Evolutionary conservation across 2,797 vertebrate species (phyloP), one percentile per base, ranked within the genome.

Genomic region (Gila robusta): DNA sequence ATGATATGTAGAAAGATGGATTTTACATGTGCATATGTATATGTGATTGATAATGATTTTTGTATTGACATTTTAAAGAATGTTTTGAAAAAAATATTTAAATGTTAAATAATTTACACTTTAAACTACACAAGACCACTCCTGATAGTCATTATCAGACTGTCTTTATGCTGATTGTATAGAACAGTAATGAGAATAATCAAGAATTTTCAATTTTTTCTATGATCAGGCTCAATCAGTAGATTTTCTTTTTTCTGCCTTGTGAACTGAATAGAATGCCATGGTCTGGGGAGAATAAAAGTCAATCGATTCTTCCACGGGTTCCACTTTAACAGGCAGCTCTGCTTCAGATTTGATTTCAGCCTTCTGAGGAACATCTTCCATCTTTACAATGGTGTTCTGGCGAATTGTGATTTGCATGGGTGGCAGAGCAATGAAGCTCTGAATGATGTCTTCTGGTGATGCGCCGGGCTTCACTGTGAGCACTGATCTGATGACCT

Each of bases 401-500:
- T 77, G 0, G 4, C 6, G 5, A 10, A 84, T 23, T 37, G 82
- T 77, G 26, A 84, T 16, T n/a, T 77, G 62, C 82, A 69, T 77
- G 44, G 11, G 2, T 2, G 82, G 62, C 26, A 84, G 44, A 21
- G 62, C 32, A 66, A 69, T 9, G 1, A 84, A 16, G 16, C 23
- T 76, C 47, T 69, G 47, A n/a, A 84, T 41, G 19, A 84, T 41
- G 16, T 69, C 82, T 49, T 77, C 8, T 41, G 1, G 23, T 39
- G 82, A 77, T 16, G 82, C 16, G 2, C 4, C 10, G 23, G 72
- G 23, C 17, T 69, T 10, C 17, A 84, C 47, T 2, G 16, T 19
- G 16, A 84, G n/a, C 59, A 17, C 82, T 16, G 82, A 69, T 8
- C 59, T 84, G 49, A 84, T 77, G 44, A 69, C 62, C 44, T 84